phyloP scores from a whole-genome alignment of 2,888 invertebrate species.

The Lasioglossum morio region DNA sequence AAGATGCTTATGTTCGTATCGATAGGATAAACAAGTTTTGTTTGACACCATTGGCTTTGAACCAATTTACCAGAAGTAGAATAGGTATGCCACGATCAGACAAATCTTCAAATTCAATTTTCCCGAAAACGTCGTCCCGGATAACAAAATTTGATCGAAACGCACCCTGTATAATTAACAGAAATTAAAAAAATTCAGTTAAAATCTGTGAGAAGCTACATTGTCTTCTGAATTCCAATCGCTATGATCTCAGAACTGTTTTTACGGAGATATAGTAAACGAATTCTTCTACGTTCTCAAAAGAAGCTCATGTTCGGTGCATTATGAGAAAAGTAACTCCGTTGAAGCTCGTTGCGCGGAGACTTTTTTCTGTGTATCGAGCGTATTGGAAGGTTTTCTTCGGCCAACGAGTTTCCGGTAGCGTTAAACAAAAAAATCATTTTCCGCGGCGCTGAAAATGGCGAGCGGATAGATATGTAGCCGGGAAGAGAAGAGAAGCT shows the following conservation, averaged over 20 bases:
- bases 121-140: no score
- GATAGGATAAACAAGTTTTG: neutral
- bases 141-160: no score
- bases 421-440: neutral
- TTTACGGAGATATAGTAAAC: neutral
- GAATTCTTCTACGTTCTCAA: neutral
- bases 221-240: no score
- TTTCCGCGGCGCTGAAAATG: neutral
- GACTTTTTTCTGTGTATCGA: neutral
- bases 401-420: neutral
- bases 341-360: neutral
- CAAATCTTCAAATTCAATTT: no score
- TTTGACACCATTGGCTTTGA: no score
- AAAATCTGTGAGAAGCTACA: no score
- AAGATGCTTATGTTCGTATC: neutral
- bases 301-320: neutral
- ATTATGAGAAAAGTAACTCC: neutral
- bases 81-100: neutral
- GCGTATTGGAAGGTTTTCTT: neutral
- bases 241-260: no score
- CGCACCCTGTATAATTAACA: no score
- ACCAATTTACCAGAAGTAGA: neutral
- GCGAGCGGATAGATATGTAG: neutral
- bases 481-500: neutral
- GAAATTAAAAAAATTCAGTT: no score